A percentile compares a stretch with the other conserved stretches of the same genome.
These are phyloP conservation scores for Chrysochloris asiatica DNA, from an alignment of 2,113 vertebrate genomes.

Conservation along the genomic window DNA sequence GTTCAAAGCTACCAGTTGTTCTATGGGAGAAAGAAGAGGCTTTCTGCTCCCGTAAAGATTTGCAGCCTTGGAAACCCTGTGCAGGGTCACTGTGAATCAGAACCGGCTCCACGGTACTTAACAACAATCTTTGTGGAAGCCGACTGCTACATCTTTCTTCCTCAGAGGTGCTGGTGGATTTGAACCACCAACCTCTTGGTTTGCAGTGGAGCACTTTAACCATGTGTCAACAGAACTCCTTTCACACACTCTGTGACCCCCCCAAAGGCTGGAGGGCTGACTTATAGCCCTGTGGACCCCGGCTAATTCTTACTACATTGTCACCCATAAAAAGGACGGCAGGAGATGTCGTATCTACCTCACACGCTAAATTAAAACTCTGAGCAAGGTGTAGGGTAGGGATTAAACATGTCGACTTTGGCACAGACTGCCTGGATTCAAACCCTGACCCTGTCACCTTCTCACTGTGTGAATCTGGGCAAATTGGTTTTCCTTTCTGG, in stretches of 20 bases:
- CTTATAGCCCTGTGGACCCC: background rate
- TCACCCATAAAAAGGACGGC: background rate
- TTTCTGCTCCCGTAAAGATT: no score
- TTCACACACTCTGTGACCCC: background rate
- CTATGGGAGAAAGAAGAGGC: no score
- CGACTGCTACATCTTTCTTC: background rate
- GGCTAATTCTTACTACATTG: background rate
- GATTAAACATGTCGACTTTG: no score
- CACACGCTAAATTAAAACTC: no score
- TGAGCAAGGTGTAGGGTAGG: no score
- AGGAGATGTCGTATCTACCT: rapidly evolving
- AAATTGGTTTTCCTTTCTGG: background rate
- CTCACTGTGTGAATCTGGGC: background rate
- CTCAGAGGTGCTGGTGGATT: background rate
- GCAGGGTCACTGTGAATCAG: no score
- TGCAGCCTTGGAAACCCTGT: no score
- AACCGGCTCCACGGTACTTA: no score
- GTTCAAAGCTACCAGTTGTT: no score
- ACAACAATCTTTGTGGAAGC: background rate
- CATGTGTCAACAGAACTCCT: background rate
- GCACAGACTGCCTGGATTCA: background rate
- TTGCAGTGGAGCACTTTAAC: background rate
- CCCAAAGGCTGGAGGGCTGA: background rate
- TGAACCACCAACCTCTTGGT: background rate
- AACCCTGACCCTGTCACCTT: background rate